Base-by-base conservation (phyloP, 1,140 invertebrate genomes). In the Procambarus virginalis region DNA sequence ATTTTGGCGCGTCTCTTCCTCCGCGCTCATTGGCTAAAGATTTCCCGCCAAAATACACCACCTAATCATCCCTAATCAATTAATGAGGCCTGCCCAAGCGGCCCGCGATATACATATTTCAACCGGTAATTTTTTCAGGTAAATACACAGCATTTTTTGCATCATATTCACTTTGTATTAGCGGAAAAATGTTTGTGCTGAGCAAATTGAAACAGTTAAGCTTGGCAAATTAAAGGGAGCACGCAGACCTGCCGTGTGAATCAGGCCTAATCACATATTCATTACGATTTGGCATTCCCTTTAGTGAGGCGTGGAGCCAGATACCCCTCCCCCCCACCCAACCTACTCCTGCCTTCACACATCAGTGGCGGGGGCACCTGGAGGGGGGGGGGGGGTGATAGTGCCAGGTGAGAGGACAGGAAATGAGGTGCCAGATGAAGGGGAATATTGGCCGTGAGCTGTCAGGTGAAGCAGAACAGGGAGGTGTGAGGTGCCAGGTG, bases 261-360 rank as follows among this genome's bases (percentile, higher is more conserved):
- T 82, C 80, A 82, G 80, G 6, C 80, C 58, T 82, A 68, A 82
- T 82, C 60, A 82, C 80, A 82, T 68, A 82, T 82, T 82, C 80
- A 82, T 82, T 82, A 82, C 22, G 80, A 82, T 82, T 51, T 82
- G 55, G 12, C 80, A 82, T 82, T 82, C 80, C 80, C 80, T 82
- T 82, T 82, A 64, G 55, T 55, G 34, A 22, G 17, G 34, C 20
- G 22, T 55, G 51, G 51, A 4, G 51, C 51, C 51, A 55, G 51
- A 12, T 55, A 55, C 51, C 51, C 51, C 51, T 4, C 12, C 51
- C 51, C 12, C 8, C 51, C 51, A 9, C 51, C 51, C 51, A 9
- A 8, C 51, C 51, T 55, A 0, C 51, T 55, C 8, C 34, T 1
- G n/a, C 34, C 34, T 34, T 34, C 34, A 34, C 34, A 34, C 34